These are phyloP conservation scores for Epizoanthus stellaris DNA, from an alignment of 92 coral and sea anemone genomes.

Conservation along the genomic window DNA sequence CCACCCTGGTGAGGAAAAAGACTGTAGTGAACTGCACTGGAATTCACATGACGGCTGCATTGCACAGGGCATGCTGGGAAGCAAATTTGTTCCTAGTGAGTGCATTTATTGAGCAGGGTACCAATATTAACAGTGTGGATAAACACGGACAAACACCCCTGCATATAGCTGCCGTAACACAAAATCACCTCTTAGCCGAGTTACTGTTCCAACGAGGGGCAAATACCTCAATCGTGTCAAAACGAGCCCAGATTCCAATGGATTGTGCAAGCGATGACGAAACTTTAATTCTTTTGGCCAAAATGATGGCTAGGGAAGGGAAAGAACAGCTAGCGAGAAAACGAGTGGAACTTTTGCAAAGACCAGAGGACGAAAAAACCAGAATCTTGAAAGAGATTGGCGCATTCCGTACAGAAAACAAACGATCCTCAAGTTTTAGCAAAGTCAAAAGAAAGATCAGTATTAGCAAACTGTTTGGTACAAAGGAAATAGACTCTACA, in stretches of 20 bases:
- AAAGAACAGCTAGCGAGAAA: constrained; percentile 67
- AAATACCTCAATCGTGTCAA: constrained; percentile 55
- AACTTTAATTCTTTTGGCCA: constrained; percentile 67
- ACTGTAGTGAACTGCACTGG: not conserved
- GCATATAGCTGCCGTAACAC: constrained; percentile 64
- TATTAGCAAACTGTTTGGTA: constrained; percentile 45
- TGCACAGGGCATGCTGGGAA: constrained; percentile 72
- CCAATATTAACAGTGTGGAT: constrained; percentile 68
- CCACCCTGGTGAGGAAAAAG: not conserved
- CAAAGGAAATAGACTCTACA: constrained; percentile 59
- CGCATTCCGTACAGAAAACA: constrained; percentile 50
- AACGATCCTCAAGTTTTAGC: constrained; percentile 18
- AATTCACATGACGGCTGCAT: constrained; percentile 32
- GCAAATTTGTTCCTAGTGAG: constrained; percentile 69
- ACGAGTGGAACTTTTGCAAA: constrained; percentile 59
- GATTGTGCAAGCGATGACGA: constrained; percentile 70
- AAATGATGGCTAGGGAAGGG: constrained; percentile 75
- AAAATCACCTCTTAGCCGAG: constrained; percentile 70
- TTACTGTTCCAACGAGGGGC: constrained; percentile 72
- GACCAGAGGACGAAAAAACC: constrained; percentile 64
- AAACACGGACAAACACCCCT: constrained; percentile 80
- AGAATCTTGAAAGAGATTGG: constrained; percentile 59
- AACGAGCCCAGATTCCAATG: constrained; percentile 62
- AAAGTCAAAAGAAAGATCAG: constrained; percentile 32
- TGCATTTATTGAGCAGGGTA: constrained; percentile 54